These are phyloP conservation scores for Myxocyprinus asiaticus DNA, from an alignment of 2,113 vertebrate species.

Conservation along the genomic window DNA sequence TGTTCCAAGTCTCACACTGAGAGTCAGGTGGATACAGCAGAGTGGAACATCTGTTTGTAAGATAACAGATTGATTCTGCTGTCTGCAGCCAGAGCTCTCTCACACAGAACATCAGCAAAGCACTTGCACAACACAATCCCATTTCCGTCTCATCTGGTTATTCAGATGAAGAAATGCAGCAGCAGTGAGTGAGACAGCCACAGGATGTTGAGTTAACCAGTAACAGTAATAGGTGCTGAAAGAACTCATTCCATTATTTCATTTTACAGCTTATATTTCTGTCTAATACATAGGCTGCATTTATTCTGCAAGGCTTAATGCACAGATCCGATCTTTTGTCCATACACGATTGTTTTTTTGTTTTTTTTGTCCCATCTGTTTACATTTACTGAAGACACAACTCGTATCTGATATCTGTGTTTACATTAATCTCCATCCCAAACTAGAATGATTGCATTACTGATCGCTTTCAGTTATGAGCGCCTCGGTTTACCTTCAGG, in stretches of 20 bases:
- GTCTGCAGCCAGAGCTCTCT: neutral
- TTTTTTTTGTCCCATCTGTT: too few relatives aligned
- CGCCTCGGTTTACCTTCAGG: too few relatives aligned
- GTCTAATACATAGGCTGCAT: conserved; percentile 18
- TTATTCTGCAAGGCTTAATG: neutral
- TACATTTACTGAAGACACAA: too few relatives aligned
- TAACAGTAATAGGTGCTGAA: neutral
- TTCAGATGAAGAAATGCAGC: too few relatives aligned
- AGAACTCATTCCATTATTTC: conserved; percentile 9
- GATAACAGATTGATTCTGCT: conserved; percentile 17
- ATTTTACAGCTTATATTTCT: conserved; percentile 15
- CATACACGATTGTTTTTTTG: too few relatives aligned
- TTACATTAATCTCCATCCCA: too few relatives aligned
- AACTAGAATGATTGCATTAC: too few relatives aligned
- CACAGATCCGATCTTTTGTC: too few relatives aligned
- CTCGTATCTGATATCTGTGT: too few relatives aligned
- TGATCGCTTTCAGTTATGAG: too few relatives aligned
- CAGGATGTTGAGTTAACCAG: too few relatives aligned
- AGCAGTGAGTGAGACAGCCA: too few relatives aligned
- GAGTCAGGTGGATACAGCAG: conserved; percentile 13
- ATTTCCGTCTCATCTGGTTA: conserved; percentile 26
- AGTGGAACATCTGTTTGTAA: conserved; percentile 33
- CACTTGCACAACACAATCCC: conserved; percentile 24
- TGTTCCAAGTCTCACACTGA: neutral
- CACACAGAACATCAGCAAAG: neutral